phyloP scores from a whole-genome alignment of 2,113 vertebrate genomes.

The Oryzias woworae region DNA sequence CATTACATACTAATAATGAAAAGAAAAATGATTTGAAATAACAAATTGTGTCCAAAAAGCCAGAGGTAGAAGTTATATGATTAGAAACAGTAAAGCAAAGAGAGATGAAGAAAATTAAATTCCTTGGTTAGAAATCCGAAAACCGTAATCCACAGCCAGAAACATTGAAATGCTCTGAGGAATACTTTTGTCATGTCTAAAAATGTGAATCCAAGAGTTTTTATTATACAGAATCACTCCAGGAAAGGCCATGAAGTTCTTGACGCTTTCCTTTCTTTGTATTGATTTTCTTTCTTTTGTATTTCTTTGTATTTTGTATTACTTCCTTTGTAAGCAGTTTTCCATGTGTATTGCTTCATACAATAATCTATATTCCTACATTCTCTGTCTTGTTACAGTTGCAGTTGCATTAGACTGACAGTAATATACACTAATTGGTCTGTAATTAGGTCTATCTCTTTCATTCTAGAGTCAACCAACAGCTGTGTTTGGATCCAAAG shows the following conservation, averaged over 20 bases:
- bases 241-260: too few species aligned
- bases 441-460: slow-evolving; percentile 63
- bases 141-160: neutral
- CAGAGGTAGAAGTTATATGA: too few species aligned
- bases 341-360: slow-evolving; percentile 17
- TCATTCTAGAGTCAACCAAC: slow-evolving; percentile 48
- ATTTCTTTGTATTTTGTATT: slow-evolving; percentile 15
- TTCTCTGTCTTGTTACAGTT: slow-evolving; percentile 40
- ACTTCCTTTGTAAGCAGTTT: slow-evolving; percentile 2
- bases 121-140: neutral
- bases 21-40: too few species aligned
- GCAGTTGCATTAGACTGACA: slow-evolving; percentile 50
- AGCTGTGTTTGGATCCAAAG: slow-evolving; percentile 54
- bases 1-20: too few species aligned
- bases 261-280: too few species aligned
- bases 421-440: slow-evolving; percentile 67
- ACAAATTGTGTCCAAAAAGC: too few species aligned
- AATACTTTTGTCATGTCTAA: too few species aligned
- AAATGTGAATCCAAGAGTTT: too few species aligned
- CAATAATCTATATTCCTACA: slow-evolving; percentile 29
- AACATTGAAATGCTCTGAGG: too few species aligned
- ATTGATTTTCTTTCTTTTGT: slow-evolving; percentile 18
- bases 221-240: too few species aligned
- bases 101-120: neutral
- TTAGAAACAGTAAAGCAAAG: neutral